Base-by-base conservation (phyloP, 1,140 invertebrate genomes). In the Ylistrum balloti region DNA sequence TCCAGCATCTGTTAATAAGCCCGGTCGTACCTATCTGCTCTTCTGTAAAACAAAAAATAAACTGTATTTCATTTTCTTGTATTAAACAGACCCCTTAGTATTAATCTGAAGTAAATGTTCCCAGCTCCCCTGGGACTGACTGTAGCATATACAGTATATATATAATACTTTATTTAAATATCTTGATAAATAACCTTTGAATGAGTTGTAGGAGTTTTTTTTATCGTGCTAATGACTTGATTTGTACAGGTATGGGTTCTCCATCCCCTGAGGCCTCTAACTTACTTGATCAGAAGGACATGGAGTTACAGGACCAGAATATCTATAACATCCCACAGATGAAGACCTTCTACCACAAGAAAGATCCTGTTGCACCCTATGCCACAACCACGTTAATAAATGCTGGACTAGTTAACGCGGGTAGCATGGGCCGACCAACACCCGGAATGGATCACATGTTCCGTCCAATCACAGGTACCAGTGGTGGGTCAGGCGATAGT, bases 261-360 rank as follows among this genome's bases (percentile, higher is more conserved):
- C 88, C 89, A 85, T 89, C 91, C 13, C 95, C 94, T 15, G 95
- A 95, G 92, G 91, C 95, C 86, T 93, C 95, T 0, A 94, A 93
- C 56, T 91, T 95, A 28, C 88, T 94, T 86, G 94, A 95, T 32
- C 88, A 93, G 45, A 94, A 94, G 85, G 93, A 94, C 38, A 87
- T 92, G 34, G 90, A 91, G 41, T 92, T 89, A 88, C 91, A 90
- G 88, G 93, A 91, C 33, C 92, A 92, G 13, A 93, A 93, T 90
- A 92, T 94, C 15, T 95, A 95, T 85, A 95, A 95, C 74, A 90
- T 94, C 33, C 94, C 95, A 7, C 94, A 95, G 87, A 93, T 98
- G 90, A 98, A 97, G 17, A 98, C 98, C 0, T 98, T 98, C 94
- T 98, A 98, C 95, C 98, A 98, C 91, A 97, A 97, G 96, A 91